Base-by-base conservation (phyloP, 2,113 vertebrate genomes). In the Galeopterus variegatus region DNA sequence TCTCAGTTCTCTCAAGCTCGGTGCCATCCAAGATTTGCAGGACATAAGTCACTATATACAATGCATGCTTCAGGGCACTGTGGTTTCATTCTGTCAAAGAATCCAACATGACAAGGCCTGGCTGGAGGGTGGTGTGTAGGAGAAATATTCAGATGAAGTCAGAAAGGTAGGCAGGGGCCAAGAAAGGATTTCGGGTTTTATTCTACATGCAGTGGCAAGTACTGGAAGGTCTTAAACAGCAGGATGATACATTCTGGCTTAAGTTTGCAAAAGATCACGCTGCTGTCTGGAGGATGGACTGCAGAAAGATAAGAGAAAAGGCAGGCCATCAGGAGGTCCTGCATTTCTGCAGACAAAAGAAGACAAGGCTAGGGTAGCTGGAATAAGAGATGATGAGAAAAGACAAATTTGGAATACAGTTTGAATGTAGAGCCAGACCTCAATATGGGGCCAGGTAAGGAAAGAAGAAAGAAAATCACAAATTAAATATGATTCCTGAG, bases 401-500 rank as follows among this genome's bases (percentile, higher is more conserved):
- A 33, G 41, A n/a, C 21, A 45, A 9, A 50, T 54, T 64, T 31
- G 45, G 73, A 72, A 60, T 24, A 21, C 3, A 85, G 64, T 41
- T 67, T 33, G 58, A 60, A 79, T 6, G 67, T n/a, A 52, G 26
- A 88, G 33, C 18, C 52, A 23, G 48, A 73, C 48, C 41, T 73
- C 5, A 0, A 21, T 19, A 54, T 24, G 56, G 33, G 11, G 21
- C 86, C 81, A 80, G 64, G 85, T 33, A 18, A 60, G 70, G 8
- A 33, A 52, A 77, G 48, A 67, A 3, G 70, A 88, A 48, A 83
- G 36, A 62, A 64, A 75, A 36, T 19, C n/a, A 31, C 73, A 75
- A 94, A 72, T 91, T 65, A 75, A 90, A 84, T 36, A 41, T 1
- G 54, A 90, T 36, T 88, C 60, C 54, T 50, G 73, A 84, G 70